phyloP scores from a whole-genome alignment of 2,888 invertebrate genomes.

The Ceratothoa steindachneri region DNA sequence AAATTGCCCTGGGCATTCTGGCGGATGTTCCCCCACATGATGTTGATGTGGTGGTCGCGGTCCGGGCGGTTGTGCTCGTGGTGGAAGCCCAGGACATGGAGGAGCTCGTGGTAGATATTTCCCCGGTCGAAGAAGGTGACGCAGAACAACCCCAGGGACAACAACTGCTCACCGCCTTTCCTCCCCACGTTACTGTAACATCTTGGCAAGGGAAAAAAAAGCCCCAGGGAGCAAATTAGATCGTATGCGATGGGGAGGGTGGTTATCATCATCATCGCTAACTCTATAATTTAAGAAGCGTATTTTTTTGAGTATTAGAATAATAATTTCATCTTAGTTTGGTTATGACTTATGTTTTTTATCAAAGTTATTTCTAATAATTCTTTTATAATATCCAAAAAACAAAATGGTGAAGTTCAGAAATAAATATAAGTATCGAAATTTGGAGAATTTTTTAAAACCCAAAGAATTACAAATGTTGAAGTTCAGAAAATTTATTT shows the following conservation, averaged over 20 bases:
- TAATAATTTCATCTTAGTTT: too few relatives aligned
- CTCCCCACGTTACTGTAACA: conserved; percentile 59
- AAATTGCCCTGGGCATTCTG: conserved; percentile 27
- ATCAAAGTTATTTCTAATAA: too few relatives aligned
- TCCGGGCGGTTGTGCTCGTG: conserved; percentile 55
- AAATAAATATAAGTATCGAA: too few relatives aligned
- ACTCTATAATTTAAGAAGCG: too few relatives aligned
- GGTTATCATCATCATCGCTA: not conserved
- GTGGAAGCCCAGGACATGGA: conserved; percentile 55
- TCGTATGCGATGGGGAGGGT: not conserved
- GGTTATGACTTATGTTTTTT: too few relatives aligned
- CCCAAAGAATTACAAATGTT: too few relatives aligned
- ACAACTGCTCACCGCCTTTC: conserved; percentile 57
- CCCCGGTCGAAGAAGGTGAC: conserved; percentile 31
- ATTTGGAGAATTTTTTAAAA: too few relatives aligned
- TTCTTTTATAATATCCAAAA: too few relatives aligned
- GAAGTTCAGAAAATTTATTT: too few relatives aligned
- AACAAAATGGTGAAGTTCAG: too few relatives aligned
- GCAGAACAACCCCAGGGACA: conserved; percentile 53
- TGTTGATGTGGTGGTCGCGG: conserved; percentile 53
- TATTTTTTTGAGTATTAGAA: too few relatives aligned
- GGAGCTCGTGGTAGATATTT: conserved; percentile 52
- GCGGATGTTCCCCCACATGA: conserved; percentile 51
- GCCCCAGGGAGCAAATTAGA: not conserved
- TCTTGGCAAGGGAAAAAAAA: conserved; percentile 45